Percentiles rank a stretch among this genome's conserved stretches.
Conservation (phyloP, 2,113 vertebrate species). For the Hylia prasina region DNA sequence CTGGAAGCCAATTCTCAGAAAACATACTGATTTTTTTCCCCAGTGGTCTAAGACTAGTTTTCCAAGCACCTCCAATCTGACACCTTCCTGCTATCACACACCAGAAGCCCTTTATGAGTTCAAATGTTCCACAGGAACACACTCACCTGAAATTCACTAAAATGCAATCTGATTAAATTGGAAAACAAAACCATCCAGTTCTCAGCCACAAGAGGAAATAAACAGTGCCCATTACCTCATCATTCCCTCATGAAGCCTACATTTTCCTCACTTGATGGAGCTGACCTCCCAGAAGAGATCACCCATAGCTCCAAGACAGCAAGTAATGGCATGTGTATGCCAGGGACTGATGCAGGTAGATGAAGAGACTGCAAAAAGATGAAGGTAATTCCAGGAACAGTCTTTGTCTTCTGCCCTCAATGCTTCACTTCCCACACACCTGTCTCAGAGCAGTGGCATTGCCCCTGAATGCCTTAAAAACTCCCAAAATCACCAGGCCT, state of each 20-base stretch:
- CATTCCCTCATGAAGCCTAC: not conserved
- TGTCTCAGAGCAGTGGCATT: not conserved
- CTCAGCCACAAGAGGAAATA: not conserved
- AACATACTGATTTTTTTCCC: not conserved
- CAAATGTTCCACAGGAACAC: not conserved
- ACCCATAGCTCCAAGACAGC: not conserved
- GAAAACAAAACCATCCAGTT: not conserved
- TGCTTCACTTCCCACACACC: not conserved
- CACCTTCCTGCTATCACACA: not conserved
- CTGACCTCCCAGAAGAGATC: not conserved
- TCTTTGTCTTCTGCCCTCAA: not conserved
- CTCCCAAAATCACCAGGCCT: not conserved
- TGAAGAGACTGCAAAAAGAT: not conserved
- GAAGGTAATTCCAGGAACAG: not conserved
- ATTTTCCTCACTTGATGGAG: not conserved
- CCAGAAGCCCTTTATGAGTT: not conserved
- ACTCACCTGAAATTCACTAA: not conserved
- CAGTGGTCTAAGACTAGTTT: not conserved
- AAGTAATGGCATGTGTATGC: not conserved
- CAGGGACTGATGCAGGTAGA: not conserved
- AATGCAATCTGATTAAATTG: not conserved
- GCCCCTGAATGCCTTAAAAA: not conserved
- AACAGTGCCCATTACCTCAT: not conserved
- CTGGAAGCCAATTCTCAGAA: not conserved
- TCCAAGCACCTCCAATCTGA: constrained; percentile 46